Percentiles rank a stretch among this genome's conserved stretches.
Evolutionary conservation across 2,113 vertebrate genomes (phyloP).

Genomic region (Phocoena phocoena): DNA sequence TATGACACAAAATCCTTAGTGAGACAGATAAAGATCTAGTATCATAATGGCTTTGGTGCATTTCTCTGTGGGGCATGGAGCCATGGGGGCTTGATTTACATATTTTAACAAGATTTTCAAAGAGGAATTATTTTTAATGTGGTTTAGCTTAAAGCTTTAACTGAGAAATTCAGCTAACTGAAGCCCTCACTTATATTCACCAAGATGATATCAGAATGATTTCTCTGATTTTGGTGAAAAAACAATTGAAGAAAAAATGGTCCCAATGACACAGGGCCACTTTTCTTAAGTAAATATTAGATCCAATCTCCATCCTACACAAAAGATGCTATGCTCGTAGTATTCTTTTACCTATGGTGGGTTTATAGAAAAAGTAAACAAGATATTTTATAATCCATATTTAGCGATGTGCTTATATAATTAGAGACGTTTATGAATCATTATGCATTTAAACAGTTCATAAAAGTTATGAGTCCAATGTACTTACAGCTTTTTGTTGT

Average conservation of each 20-base stretch:
- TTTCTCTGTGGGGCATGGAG: neutral
- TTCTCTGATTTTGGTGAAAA: neutral
- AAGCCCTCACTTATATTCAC: neutral
- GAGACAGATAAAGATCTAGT: neutral
- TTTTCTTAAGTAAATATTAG: conserved; percentile 12
- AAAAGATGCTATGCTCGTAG: conserved; percentile 42
- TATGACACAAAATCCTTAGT: neutral
- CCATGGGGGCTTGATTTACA: neutral
- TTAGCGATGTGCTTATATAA: conserved; percentile 71
- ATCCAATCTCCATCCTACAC: neutral
- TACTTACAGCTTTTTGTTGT: conserved; percentile 54
- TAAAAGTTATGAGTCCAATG: conserved; percentile 67
- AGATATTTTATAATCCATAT: conserved; percentile 69
- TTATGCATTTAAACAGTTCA: conserved; percentile 72
- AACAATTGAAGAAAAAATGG: neutral
- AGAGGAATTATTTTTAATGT: neutral
- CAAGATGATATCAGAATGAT: neutral
- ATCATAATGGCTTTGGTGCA: neutral
- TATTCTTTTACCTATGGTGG: conserved; percentile 33
- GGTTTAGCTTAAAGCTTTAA: neutral
- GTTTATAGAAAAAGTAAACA: conserved; percentile 80
- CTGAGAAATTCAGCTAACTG: neutral
- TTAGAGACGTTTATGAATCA: conserved; percentile 77
- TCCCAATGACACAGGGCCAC: neutral
- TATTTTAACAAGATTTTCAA: conserved; percentile 17